Percentiles rank a stretch among this genome's conserved stretches.
phyloP scores from a whole-genome alignment of 2,888 invertebrate genomes.

The Troglohyphantes excavatus region DNA sequence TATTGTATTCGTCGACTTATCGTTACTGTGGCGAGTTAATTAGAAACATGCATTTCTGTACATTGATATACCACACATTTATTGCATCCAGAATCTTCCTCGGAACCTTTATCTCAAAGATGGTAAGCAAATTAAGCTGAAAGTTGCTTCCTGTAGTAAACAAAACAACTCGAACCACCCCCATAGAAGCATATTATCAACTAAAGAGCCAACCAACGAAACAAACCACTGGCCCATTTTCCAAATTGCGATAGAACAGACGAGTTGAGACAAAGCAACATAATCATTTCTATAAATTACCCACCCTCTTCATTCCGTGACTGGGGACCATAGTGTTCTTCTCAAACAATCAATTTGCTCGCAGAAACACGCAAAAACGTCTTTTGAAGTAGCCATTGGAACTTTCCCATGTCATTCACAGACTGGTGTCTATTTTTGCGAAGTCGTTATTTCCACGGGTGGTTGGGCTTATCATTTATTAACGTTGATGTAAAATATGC shows the following conservation, averaged over 20 bases:
- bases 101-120: no score
- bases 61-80: no score
- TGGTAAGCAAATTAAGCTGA: no score
- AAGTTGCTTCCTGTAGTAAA: no score
- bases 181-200: no score
- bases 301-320: slow-evolving; percentile 41
- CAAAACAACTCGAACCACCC: no score
- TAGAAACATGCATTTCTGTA: no score
- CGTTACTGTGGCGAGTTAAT: no score
- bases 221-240: neutral
- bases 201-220: no score
- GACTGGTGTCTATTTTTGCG: slow-evolving; percentile 48
- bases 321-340: slow-evolving; percentile 18
- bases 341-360: slow-evolving; percentile 56
- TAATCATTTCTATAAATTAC: slow-evolving; percentile 30
- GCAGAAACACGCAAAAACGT: slow-evolving; percentile 57
- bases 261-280: neutral
- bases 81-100: no score
- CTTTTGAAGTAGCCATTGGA: slow-evolving; percentile 50
- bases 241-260: neutral
- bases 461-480: slow-evolving; percentile 53
- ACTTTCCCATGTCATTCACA: slow-evolving; percentile 43
- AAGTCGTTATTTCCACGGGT: slow-evolving; percentile 55
- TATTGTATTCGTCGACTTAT: no score
- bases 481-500: slow-evolving; percentile 54